Base-by-base conservation (phyloP, 2,888 invertebrate species). In the Agriotes lineatus region DNA sequence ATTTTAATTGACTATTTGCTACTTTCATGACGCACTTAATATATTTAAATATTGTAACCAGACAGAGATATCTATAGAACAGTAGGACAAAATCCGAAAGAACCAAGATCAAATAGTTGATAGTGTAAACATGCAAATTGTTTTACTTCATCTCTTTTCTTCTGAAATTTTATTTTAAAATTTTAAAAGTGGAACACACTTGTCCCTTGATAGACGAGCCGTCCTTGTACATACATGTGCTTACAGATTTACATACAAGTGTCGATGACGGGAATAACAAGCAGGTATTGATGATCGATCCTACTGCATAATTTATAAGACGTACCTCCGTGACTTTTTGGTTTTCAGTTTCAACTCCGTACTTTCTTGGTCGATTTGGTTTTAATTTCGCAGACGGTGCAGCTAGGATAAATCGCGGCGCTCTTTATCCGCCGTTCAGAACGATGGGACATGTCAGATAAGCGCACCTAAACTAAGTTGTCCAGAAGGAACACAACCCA, bases 391-490 rank as follows among this genome's bases (percentile, higher is more conserved):
- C 25, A 25, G 3, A 7, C 25, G 7, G 25, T 5, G 25, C 7
- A 25, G 5, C 1, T 5, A 33, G 25, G 33, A 52, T 33, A 56
- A 19, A 37, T 19, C 6, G 19, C 1, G 14, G 20, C 1, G 10
- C 1, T 6, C 37, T 37, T 57, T 57, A 57, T 57, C 20, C 14
- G 52, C 18, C 33, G 22, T 12, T 39, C 54, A 18, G 3, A 20
- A 19, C 22, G 57, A 57, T 57, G 39, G 37, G n/a, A 57, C 57
- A 42, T 57, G 57, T 19, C 10, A 39, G 57, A 57, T 57, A 54
- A 33, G 9, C 12, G 10, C 14, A 39, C 25, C 7, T 25, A 57
- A 22, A 39, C 10, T 2, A 16, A 37, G 39, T n/a, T 54, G 33
- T 54, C 35, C 54, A 16, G 7, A 25, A 33, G 45, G 19, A 39